Percentiles rank a stretch among this genome's conserved stretches.
These are phyloP conservation scores for Umimayanthus chanpuru DNA, from an alignment of 92 coral and sea anemone species.

Conservation along the genomic window DNA sequence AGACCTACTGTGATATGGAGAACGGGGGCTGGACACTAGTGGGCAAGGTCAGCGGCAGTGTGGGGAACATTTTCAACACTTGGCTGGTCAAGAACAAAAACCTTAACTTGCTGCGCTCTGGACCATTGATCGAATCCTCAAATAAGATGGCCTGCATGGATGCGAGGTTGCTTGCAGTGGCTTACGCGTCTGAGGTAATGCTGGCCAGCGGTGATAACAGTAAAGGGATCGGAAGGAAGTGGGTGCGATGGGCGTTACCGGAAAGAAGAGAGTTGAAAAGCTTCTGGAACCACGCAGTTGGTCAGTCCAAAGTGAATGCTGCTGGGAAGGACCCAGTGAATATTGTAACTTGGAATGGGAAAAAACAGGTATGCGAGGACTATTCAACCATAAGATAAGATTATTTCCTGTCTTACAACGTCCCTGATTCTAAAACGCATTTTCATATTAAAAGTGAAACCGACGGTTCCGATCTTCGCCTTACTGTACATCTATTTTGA, in stretches of 20 bases:
- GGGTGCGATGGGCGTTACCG: constrained; percentile 69
- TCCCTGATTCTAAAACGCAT: too few species aligned
- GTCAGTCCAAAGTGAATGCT: constrained; percentile 37
- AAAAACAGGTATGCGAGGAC: constrained; percentile 38
- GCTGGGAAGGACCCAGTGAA: constrained; percentile 50
- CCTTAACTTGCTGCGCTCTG: constrained; percentile 33
- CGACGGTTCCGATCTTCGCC: too few species aligned
- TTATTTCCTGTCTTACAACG: not conserved
- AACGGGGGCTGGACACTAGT: constrained; percentile 95
- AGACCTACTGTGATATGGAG: constrained; percentile 80
- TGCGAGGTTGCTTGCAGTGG: constrained; percentile 47
- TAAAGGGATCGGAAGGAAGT: constrained; percentile 50
- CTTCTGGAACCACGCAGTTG: constrained; percentile 60
- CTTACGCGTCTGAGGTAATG: constrained; percentile 59
- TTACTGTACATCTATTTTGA: too few species aligned
- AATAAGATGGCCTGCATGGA: constrained; percentile 48
- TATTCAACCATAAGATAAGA: not conserved
- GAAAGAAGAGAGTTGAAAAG: constrained; percentile 46
- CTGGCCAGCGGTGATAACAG: constrained; percentile 64
- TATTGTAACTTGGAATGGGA: constrained; percentile 64
- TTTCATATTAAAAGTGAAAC: too few species aligned
- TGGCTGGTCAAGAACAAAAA: constrained; percentile 63
- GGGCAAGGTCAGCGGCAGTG: constrained; percentile 82
- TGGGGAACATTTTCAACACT: constrained; percentile 62
- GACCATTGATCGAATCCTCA: constrained; percentile 33